phyloP scores from a whole-genome alignment of 2,888 invertebrate species.

The Agriotes lineatus region DNA sequence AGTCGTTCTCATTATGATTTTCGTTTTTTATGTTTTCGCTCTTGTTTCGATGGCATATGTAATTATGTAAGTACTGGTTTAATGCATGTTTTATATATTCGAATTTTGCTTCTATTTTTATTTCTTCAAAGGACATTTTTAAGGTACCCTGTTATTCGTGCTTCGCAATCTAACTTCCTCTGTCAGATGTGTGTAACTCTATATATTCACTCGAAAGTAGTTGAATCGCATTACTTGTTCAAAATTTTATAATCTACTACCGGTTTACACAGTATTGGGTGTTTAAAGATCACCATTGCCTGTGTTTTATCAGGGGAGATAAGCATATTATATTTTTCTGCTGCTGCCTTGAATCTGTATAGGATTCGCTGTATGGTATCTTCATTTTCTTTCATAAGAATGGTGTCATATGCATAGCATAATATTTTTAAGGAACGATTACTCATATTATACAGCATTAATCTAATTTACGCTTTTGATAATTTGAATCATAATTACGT shows the following conservation, averaged over 20 bases:
- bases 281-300: too few species aligned
- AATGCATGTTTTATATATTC: neutral
- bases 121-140: neutral
- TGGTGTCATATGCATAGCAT: slow-evolving; percentile 2
- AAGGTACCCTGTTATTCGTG: neutral
- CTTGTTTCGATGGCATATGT: neutral
- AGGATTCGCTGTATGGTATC: too few species aligned
- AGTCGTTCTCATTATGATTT: neutral
- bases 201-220: too few species aligned
- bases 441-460: neutral
- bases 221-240: too few species aligned
- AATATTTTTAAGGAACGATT: neutral
- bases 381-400: too few species aligned
- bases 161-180: too few species aligned
- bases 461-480: slow-evolving; percentile 2
- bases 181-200: too few species aligned
- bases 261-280: too few species aligned
- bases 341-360: too few species aligned
- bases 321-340: too few species aligned
- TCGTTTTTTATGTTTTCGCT: neutral
- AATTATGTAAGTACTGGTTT: neutral
- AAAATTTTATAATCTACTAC: too few species aligned
- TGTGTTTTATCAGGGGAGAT: too few species aligned
- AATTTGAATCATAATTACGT: neutral
- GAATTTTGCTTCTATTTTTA: neutral